Evolutionary conservation across 2,797 vertebrate genomes (phyloP), one percentile per base, ranked within the genome.

Genomic region (Ciconia nigra): DNA sequence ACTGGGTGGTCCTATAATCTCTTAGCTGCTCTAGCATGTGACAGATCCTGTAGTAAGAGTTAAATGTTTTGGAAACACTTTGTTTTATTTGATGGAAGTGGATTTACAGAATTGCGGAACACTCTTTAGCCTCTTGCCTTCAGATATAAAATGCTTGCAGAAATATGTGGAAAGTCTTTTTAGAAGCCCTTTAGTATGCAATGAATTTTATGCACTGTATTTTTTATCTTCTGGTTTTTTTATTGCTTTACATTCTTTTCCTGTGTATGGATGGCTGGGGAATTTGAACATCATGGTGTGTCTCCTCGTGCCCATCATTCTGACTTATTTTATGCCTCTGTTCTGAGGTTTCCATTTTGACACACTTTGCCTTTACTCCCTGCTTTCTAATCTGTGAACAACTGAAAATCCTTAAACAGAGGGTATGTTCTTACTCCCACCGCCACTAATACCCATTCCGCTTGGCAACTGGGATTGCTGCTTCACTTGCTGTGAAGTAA

Each of bases 31-130:
- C 77, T 35, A 93, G 88, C 87, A 63, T 72, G 83, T 95, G 93
- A 93, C 69, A 96, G 80, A 83, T 96, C 95, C 82, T 96, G 82
- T 57, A 94, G 90, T 87, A 97, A 93, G 95, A 95, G 90, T 95
- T 89, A 83, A 89, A 93, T 94, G 83, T 87, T 96, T 97, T 88
- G 90, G 89, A 93, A 96, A 84, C 44, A 25, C 79, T 90, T 65
- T 41, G 47, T 76, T 96, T 95, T 97, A 94, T 96, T 82, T 85
- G 76, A 87, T 96, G 89, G 93, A 89, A 97, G 58, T 94, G 69
- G 80, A 86, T 97, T 97, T 97, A 83, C 83, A 83, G 89, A 93
- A 91, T 42, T 90, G 61, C 15, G 14, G 87, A 87, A 49, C 41
- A 22, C 73, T 95, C 46, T 87, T 93, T 90, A 95, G 85, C 77